Evolutionary conservation across 1,140 invertebrate species (phyloP).

Genomic region (Cotesia chilonis): DNA sequence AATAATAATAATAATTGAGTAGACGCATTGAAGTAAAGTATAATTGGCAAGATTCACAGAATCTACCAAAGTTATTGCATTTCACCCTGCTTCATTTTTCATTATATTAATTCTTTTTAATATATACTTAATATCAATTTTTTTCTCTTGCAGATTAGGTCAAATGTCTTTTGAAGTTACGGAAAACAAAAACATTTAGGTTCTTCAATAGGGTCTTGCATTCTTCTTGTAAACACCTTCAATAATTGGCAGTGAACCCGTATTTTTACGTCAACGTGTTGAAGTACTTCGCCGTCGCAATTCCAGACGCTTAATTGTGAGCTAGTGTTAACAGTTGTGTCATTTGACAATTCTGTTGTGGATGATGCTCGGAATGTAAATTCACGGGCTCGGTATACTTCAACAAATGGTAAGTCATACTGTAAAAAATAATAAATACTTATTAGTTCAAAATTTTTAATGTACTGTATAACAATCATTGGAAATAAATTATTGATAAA

Average conservation of each 20-base stretch:
- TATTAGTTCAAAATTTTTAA: too few species aligned
- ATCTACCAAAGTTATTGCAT: too few species aligned
- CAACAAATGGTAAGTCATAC: conserved; percentile 81
- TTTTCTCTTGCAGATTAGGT: too few species aligned
- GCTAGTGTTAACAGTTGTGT: conserved; percentile 50
- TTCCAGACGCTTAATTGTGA: conserved; percentile 78
- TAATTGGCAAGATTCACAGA: too few species aligned
- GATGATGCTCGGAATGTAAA: conserved; percentile 74
- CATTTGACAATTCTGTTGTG: conserved; percentile 46
- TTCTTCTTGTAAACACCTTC: conserved; percentile 67
- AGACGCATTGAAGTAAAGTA: too few species aligned
- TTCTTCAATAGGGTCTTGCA: conserved; percentile 37
- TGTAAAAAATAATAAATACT: conserved; percentile 49
- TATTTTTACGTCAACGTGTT: conserved; percentile 74
- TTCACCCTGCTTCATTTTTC: too few species aligned
- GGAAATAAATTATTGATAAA: too few species aligned
- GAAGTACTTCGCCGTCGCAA: conserved; percentile 85
- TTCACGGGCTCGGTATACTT: conserved; percentile 78
- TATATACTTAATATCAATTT: too few species aligned
- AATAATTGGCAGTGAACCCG: conserved; percentile 71
- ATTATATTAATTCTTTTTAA: too few species aligned
- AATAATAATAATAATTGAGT: too few species aligned
- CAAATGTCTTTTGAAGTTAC: background rate
- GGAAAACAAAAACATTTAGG: conserved; percentile 36
- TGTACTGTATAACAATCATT: too few species aligned